Base-by-base conservation (phyloP, 2,797 vertebrate species). In the Oophaga sylvatica region DNA sequence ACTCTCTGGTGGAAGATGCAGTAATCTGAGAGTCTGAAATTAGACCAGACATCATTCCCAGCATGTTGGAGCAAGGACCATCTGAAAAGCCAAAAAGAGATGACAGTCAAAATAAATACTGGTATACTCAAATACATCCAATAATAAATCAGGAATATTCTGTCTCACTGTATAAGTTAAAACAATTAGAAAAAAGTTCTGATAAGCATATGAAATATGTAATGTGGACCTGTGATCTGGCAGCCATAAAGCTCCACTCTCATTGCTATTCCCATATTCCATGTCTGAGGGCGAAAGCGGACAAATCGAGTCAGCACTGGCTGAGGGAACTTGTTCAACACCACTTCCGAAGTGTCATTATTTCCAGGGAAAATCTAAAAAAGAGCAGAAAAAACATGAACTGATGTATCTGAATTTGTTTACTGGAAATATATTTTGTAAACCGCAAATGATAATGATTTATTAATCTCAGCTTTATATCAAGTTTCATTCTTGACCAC, bases 221-320 rank as follows among this genome's bases (percentile, higher is more conserved):
- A 57, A 82, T 19, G 45, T 35, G 48, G 88, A 99, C 98, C 98
- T 3, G 98, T 98, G 88, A 99, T 98, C 90, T 97, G 96, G 92
- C 98, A 99, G 92, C 98, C 98, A 0, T 98, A 99, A 6, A 99
- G 95, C 91, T 99, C 98, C 20, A 99, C 96, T 10, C 98, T 95
- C 90, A 99, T 93, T 0, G 98, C 96, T 0, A 99, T 98, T 91
- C 98, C 98, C 0, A 95, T 97, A 90, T 97, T 96, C 98, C 98
- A 99, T 0, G 93, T 93, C 94, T 99, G 98, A 0, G 98, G 98
- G 83, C 96, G 94, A 90, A 99, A 96, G 29, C 98, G 95, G 76
- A 99, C 94, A 0, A 98, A 99, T 67, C 98, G 97, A 0, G 97
- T 96, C 91, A 99, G 93, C 76, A 99, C 96, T 0, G 98, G 98